Evolutionary conservation across 2,797 vertebrate species (phyloP), one percentile per base, ranked within the genome.

Genomic region (Cyprinodon diabolis): DNA sequence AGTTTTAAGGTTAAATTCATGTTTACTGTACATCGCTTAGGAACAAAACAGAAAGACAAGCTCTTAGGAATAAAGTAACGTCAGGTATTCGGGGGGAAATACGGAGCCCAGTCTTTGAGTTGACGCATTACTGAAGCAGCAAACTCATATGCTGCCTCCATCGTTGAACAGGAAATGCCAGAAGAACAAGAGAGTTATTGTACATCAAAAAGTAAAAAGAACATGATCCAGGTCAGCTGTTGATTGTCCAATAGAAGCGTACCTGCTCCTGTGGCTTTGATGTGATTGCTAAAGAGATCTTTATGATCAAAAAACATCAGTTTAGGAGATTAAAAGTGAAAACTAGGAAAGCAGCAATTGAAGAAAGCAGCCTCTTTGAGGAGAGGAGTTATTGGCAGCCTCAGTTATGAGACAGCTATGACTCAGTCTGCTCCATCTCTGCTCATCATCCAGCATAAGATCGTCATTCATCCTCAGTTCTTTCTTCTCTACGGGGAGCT

Each of bases 401-500:
- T 77, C 76, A 66, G 67, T 52, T 51, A 68, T 19, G 79, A 74
- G 74, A 75, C 80, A 62, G 74, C 60, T 56, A 69, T 75, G 85
- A 85, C 84, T 88, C 87, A 68, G 75, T 66, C 80, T 65, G 82
- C 69, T 73, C 62, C 55, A 73, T 12, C 60, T 78, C 80, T 74
- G 75, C 70, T 81, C 71, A 66, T 54, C 75, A 55, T 81, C 79
- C 76, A 70, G 76, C 62, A 74, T 74, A 4, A 67, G n/a, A 30
- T 30, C 30, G 30, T 30, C 30, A 69, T 67, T 85, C 76, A 71
- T 58, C 74, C 54, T 80, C 76, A 78, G 75, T 68, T 79, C 76
- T 87, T 84, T 78, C 73, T 69, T 84, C 74, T 71, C 86, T 94
- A 95, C 0, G 95, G 93, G 62, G 94, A 91, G 86, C 95, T 95